Evolutionary conservation across 1,140 invertebrate species (phyloP), one percentile per base, ranked within the genome.

Genomic region (Orchestia grillus): DNA sequence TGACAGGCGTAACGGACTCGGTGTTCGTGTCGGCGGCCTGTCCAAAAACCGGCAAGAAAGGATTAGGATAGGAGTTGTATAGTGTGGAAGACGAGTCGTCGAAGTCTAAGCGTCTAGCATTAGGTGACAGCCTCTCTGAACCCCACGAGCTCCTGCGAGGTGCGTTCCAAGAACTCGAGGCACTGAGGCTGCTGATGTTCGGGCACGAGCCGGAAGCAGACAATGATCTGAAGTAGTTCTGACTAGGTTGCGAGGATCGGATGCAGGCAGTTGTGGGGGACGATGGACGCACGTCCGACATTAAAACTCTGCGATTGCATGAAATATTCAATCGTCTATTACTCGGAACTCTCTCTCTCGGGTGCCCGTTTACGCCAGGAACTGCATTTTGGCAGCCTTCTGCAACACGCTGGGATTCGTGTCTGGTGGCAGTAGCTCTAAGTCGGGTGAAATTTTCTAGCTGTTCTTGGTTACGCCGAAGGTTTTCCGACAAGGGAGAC

Each of bases 11-110:
- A 15, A 44, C 43, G 6, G 92, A 44, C 36, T 45, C 92, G 23
- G 92, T 47, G 44, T 94, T 94, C 41, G 92, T 94, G 92, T 94
- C 92, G 40, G 92, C 92, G 41, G 92, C 92, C 92, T 94, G 92
- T 44, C 43, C 92, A 94, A 94, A 94, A 47, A 94, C 92, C 6
- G 43, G 92, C 92, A 94, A 44, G 44, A 94, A 94, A 94, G 92
- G 92, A 44, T 94, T 94, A 94, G 43, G 36, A 28, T 77, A 36
- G 36, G 62, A 15, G 62, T 77, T 77, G 62, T 19, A 77, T 77
- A 23, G 11, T 36, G 62, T 77, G 62, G 62, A 77, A 15, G 62
- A 77, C 3, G 62, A 77, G 62, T 77, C 62, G 62, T 77, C 62
- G 62, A 77, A 77, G 36, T 77, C 62, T 3, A 77, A 77, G 62